Evolutionary conservation across 2,888 invertebrate species (phyloP).

Genomic region (Celastrina argiolus): DNA sequence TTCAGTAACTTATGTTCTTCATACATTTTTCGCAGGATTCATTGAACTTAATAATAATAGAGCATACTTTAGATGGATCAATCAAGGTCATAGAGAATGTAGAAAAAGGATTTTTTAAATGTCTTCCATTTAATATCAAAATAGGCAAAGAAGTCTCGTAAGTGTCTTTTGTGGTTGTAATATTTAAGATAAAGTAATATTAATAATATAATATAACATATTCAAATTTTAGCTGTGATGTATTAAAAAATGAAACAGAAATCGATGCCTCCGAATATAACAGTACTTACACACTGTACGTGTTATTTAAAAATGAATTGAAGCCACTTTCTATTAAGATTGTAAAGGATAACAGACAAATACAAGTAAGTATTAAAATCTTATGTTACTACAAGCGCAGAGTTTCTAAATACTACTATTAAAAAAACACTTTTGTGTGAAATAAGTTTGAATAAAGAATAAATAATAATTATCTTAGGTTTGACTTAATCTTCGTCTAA

Average conservation of each 20-base stretch:
- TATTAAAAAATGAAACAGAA: not conserved
- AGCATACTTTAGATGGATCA: conserved; percentile 46
- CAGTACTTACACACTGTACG: not conserved
- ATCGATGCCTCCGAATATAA: not conserved
- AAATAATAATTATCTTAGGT: no score
- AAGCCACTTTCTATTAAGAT: conserved; percentile 1
- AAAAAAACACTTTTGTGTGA: no score
- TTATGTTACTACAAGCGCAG: no score
- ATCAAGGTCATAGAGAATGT: conserved; percentile 39
- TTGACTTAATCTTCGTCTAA: no score
- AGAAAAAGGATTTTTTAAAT: conserved; percentile 25
- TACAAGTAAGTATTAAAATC: not conserved
- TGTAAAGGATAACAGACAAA: not conserved
- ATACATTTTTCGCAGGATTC: conserved; percentile 38
- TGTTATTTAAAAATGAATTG: not conserved
- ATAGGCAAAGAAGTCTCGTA: conserved; percentile 4
- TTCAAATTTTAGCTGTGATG: not conserved
- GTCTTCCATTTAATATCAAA: conserved; percentile 23
- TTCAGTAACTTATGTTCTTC: no score
- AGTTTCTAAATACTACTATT: no score
- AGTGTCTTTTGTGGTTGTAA: not conserved
- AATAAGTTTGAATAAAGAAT: no score
- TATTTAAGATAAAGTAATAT: no score
- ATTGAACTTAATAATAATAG: conserved; percentile 41
- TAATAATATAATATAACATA: not conserved